A percentile compares a stretch with the other conserved stretches of the same genome.
Evolutionary conservation across 2,113 vertebrate species (phyloP).

Genomic region (Sinocyclocheilus maitianheensis): DNA sequence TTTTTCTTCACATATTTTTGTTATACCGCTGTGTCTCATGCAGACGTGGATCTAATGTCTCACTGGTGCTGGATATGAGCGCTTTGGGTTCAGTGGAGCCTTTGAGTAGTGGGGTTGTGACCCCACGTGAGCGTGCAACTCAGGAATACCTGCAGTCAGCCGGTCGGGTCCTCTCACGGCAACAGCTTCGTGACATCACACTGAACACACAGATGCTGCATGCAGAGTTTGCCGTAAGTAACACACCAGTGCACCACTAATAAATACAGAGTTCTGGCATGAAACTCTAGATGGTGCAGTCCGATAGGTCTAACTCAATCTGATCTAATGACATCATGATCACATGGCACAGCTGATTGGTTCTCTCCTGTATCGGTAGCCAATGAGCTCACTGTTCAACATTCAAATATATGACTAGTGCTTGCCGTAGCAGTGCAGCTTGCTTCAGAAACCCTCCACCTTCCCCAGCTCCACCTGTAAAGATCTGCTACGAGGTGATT

Average conservation of each 20-base stretch:
- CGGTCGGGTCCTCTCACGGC: conserved; percentile 79
- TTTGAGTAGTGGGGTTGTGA: conserved; percentile 76
- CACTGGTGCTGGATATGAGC: conserved; percentile 94
- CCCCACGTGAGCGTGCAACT: conserved; percentile 85
- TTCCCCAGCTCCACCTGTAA: too few species aligned
- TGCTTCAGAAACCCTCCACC: too few species aligned
- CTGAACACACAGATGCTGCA: conserved; percentile 86
- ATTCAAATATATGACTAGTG: too few species aligned
- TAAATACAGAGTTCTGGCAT: too few species aligned
- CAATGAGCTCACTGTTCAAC: too few species aligned
- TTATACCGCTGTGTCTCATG: neutral
- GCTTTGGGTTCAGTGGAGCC: conserved; percentile 86
- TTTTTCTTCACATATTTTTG: neutral
- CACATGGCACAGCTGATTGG: too few species aligned
- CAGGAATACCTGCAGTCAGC: conserved; percentile 91
- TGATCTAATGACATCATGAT: too few species aligned
- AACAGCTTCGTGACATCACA: conserved; percentile 80
- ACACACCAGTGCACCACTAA: neutral
- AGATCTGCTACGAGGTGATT: too few species aligned
- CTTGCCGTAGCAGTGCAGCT: too few species aligned
- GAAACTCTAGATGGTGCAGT: too few species aligned
- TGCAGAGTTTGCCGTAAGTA: conserved; percentile 88
- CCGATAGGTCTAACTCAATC: too few species aligned
- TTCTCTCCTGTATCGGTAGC: too few species aligned
- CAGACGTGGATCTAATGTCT: conserved; percentile 95